phyloP scores from a whole-genome alignment of 2,888 invertebrate species.

The Augiades crinisus region DNA sequence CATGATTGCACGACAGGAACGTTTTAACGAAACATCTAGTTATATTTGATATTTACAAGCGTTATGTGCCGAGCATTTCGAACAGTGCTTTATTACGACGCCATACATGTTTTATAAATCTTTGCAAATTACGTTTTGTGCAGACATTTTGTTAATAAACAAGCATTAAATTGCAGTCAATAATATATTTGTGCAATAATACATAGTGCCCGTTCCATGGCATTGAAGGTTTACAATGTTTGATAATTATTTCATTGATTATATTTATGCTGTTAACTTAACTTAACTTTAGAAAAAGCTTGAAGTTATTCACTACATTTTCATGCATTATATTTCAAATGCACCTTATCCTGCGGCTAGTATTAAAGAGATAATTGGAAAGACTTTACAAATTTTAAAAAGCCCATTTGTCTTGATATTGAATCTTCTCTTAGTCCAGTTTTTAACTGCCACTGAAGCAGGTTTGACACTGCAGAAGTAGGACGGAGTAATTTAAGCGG shows the following conservation, averaged over 20 bases:
- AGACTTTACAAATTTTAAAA: too few species aligned
- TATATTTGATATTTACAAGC: slow-evolving; percentile 59
- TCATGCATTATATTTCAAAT: too few species aligned
- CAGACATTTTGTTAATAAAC: slow-evolving; percentile 24
- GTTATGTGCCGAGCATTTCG: not conserved
- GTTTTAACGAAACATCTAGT: slow-evolving; percentile 54
- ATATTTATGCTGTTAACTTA: too few species aligned
- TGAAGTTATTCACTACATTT: too few species aligned
- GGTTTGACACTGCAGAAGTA: too few species aligned
- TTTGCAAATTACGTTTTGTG: slow-evolving; percentile 20
- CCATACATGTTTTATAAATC: slow-evolving; percentile 5
- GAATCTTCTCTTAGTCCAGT: too few species aligned
- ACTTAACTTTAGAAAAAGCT: too few species aligned
- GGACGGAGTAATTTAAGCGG: too few species aligned
- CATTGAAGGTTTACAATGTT: slow-evolving; percentile 4
- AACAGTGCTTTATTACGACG: slow-evolving; percentile 1
- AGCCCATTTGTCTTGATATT: too few species aligned
- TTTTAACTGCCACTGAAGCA: too few species aligned
- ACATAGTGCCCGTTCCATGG: not conserved
- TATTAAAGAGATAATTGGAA: too few species aligned
- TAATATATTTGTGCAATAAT: slow-evolving; percentile 15
- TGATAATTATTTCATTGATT: not conserved
- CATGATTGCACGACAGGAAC: slow-evolving; percentile 47
- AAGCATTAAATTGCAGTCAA: slow-evolving; percentile 20
- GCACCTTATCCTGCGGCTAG: too few species aligned